Percentiles rank a stretch among this genome's conserved stretches.
Evolutionary conservation across 1,140 invertebrate genomes (phyloP).

Genomic region (Cyphomyrmex costatus): DNA sequence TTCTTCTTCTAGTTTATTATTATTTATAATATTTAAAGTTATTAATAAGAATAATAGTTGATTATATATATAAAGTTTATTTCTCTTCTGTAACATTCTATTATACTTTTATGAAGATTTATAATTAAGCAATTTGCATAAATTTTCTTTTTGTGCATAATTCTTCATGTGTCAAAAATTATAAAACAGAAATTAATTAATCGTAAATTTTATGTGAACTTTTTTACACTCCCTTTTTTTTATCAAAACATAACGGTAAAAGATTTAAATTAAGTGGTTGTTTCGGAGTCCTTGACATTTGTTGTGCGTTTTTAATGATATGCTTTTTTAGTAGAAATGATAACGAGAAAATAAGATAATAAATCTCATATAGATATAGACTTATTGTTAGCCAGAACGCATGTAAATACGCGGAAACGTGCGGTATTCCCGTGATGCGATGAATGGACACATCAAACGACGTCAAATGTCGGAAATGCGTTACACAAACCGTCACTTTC

Average conservation of each 20-base stretch:
- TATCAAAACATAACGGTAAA: not conserved
- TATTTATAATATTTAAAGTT: not conserved
- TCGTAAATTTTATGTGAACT: not conserved
- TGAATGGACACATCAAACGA: slow-evolving; percentile 57
- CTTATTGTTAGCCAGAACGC: not conserved
- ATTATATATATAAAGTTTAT: not conserved
- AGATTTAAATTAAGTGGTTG: not conserved
- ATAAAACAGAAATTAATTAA: slow-evolving; percentile 1
- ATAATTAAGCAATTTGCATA: not conserved
- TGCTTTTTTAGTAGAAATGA: not conserved
- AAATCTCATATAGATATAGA: not conserved
- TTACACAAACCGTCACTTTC: slow-evolving; percentile 58
- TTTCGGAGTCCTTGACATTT: not conserved
- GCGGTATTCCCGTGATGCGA: slow-evolving; percentile 1
- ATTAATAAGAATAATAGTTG: slow-evolving; percentile 14
- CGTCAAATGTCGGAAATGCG: slow-evolving; percentile 59
- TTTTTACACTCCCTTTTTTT: not conserved
- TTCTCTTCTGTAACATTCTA: not conserved
- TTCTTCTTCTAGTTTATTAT: too few relatives aligned
- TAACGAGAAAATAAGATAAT: slow-evolving; percentile 3
- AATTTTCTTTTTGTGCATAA: not conserved
- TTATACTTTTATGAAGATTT: slow-evolving; percentile 4
- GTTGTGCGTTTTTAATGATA: not conserved
- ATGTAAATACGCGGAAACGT: not conserved
- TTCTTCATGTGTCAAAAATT: not conserved